Conservation (phyloP, 2,888 invertebrate genomes). For the Heliconius cydno region DNA sequence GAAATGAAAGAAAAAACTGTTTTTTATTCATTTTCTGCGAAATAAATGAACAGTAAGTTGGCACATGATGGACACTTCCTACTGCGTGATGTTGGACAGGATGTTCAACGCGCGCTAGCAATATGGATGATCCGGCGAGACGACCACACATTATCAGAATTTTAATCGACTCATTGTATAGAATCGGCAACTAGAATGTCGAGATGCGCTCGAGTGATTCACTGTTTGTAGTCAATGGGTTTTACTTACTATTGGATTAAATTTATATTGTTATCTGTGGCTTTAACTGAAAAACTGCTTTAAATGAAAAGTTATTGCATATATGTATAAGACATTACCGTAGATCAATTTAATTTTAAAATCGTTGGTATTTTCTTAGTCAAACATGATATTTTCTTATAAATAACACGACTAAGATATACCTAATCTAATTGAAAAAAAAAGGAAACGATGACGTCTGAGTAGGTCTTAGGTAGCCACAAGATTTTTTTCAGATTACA, state of each 20-base stretch:
- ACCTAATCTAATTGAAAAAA: not conserved
- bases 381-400: not conserved
- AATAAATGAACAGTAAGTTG: slow-evolving; percentile 44
- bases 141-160: slow-evolving; percentile 73
- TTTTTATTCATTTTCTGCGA: slow-evolving; percentile 38
- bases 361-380: not conserved
- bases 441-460: not conserved
- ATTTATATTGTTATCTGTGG: not conserved
- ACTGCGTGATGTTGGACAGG: slow-evolving; percentile 68
- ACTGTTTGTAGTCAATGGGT: slow-evolving; percentile 52
- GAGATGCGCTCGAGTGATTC: slow-evolving; percentile 67
- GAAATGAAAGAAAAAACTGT: slow-evolving; percentile 25
- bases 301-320: not conserved
- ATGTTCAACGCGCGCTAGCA: slow-evolving; percentile 69
- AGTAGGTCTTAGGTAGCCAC: too few species aligned
- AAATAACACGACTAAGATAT: too few species aligned
- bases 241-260: not conserved
- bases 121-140: slow-evolving; percentile 76
- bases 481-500: not conserved
- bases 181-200: slow-evolving; percentile 72
- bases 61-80: slow-evolving; percentile 66
- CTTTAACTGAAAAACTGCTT: too few species aligned
- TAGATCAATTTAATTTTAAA: not conserved
- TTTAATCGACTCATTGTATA: slow-evolving; percentile 76
- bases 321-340: not conserved